A percentile compares a stretch with the other conserved stretches of the same genome.
These are phyloP conservation scores for Pseudoatta argentina DNA, from an alignment of 1,140 invertebrate genomes.

Conservation along the genomic window DNA sequence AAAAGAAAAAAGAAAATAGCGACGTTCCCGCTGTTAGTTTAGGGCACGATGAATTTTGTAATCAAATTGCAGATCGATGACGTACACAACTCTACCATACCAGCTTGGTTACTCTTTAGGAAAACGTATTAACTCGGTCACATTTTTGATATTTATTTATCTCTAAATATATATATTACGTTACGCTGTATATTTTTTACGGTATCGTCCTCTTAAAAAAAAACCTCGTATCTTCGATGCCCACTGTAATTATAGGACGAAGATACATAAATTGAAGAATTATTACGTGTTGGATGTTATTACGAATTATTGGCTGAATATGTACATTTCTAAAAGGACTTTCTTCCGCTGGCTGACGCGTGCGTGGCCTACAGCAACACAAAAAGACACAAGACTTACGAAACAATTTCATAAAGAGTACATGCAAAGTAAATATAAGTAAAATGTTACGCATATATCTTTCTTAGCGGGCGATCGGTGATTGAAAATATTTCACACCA, in stretches of 20 bases:
- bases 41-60: constrained; percentile 27
- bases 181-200: constrained; percentile 13
- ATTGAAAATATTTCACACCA: constrained; percentile 8
- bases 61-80: constrained; percentile 26
- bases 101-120: neutral
- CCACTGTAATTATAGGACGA: neutral
- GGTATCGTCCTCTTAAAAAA: neutral
- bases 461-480: constrained; percentile 28
- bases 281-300: neutral
- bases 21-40: constrained; percentile 21
- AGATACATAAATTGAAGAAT: neutral
- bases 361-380: constrained; percentile 44
- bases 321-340: constrained; percentile 58
- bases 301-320: constrained; percentile 39
- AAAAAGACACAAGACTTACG: constrained; percentile 53
- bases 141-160: constrained; percentile 19
- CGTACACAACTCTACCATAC: neutral
- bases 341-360: constrained; percentile 45
- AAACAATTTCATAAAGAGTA: constrained; percentile 42
- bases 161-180: neutral
- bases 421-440: constrained; percentile 39
- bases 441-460: constrained; percentile 47
- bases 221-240: neutral
- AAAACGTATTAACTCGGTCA: neutral
- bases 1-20: neutral